Evolutionary conservation across 2,797 vertebrate genomes (phyloP).

Genomic region (Neosalanx taihuensis): DNA sequence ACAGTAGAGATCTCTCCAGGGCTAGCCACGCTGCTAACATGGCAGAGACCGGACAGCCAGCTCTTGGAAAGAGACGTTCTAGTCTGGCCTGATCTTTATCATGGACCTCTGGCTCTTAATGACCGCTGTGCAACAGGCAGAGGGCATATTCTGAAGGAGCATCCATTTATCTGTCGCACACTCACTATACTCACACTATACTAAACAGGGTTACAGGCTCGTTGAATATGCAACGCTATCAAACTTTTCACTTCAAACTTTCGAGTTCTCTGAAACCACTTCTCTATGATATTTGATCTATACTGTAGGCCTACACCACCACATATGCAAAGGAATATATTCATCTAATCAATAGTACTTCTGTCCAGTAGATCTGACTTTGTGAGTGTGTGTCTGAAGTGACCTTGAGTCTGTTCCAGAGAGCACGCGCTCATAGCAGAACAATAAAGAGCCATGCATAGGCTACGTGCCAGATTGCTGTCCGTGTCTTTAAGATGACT

Average conservation of each 20-base stretch:
- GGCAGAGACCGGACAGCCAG: constrained; percentile 37
- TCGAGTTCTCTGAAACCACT: too few relatives aligned
- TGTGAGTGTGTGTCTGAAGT: neutral
- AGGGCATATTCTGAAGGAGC: neutral
- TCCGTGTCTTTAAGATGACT: constrained; percentile 45
- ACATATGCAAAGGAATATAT: neutral
- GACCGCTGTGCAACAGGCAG: constrained; percentile 1
- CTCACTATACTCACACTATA: neutral
- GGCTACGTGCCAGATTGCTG: constrained; percentile 30
- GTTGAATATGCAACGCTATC: too few relatives aligned
- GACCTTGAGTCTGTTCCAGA: neutral
- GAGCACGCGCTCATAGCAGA: neutral
- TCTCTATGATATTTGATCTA: neutral
- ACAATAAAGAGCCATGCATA: neutral
- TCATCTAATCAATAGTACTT: neutral
- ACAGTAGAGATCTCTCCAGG: constrained; percentile 46
- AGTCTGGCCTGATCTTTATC: constrained; percentile 44
- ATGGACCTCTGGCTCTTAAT: constrained; percentile 24
- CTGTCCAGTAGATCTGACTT: neutral
- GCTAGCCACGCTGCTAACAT: neutral
- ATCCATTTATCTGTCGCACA: neutral
- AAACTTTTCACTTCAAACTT: neutral
- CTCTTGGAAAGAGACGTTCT: constrained; percentile 36
- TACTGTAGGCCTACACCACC: neutral
- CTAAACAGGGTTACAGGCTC: too few relatives aligned